Evolutionary conservation across 2,888 invertebrate genomes (phyloP), one percentile per base, ranked within the genome.

Genomic region (Zygaena filipendulae): DNA sequence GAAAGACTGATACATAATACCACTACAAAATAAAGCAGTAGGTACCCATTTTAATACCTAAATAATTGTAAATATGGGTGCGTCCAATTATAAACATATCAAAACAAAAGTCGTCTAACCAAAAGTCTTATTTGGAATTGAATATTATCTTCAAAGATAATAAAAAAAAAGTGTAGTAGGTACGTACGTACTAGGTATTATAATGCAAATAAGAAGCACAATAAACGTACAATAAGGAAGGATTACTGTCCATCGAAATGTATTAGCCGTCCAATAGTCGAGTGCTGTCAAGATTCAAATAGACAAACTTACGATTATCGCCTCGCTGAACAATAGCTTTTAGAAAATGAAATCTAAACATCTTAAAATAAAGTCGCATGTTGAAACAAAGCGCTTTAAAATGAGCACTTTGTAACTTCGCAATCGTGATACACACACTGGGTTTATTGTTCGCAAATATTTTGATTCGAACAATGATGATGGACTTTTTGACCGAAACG

Each of bases 191-290:
- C n/a, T n/a, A n/a, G n/a, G n/a, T n/a, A n/a, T n/a, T n/a, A n/a
- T 67, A 66, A 68, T 66, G 62, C 51, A 58, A 67, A 67, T 66
- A 48, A 54, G 57, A 55, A 58, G 59, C 56, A 40, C 49, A 53
- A 58, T 52, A 49, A 55, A 55, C 57, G 59, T 55, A 40, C 49
- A 53, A 58, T 52, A 49, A 55, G 50, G 49, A 52, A 53, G 62
- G 57, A 55, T 63, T 58, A 63, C 52, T 58, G 64, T 64, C 66
- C 62, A 56, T 58, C 57, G 47, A 42, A 45, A 52, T 47, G 49
- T 49, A 59, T 54, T 54, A 56, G 45, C 52, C 45, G 57, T 54
- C 47, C 47, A 47, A 47, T 45, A 41, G 40, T 44, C 45, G 48
- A 43, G 45, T 45, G 43, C 47, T 48, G 44, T 47, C 47, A 47